Base-by-base conservation (phyloP, 2,797 vertebrate genomes). In the Podarcis lilfordi region DNA sequence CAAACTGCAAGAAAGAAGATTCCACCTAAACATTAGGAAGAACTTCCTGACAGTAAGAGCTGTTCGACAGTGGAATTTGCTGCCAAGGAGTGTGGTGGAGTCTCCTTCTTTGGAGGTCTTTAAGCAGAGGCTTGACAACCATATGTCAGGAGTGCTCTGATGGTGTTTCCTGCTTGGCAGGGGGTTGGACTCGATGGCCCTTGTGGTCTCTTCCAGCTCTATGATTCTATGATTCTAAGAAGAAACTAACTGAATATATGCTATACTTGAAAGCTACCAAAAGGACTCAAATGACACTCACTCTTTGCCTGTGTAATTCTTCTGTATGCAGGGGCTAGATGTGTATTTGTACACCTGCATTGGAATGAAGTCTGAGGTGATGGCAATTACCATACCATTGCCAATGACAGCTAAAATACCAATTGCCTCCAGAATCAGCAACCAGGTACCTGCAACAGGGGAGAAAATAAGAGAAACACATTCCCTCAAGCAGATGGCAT, bases 281-380 rank as follows among this genome's bases (percentile, higher is more conserved):
- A 74, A 3, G 35, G 3, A 10, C 45, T 0, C 0, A 5, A 37
- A 10, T 3, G 3, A 40, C 59, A 90, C 98, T 98, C 95, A 99
- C 99, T 98, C 96, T 2, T 92, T 35, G 1, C 72, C 64, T 0
- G 96, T 87, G 9, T 0, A 82, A 23, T 94, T 96, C 25, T 89
- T 86, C 0, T 23, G 94, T 1, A 68, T 74, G 78, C 99, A 99
- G 0, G 98, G 99, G n/a, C 99, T 97, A 1, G 98, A 98, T 5
- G 17, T 93, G 94, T 98, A 98, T 80, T 93, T 97, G 95, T 99
- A 99, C 87, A 99, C 97, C 77, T 98, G 92, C 6, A 98, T 92
- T 1, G 99, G 99, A 89, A 99, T 98, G 96, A 99, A 99, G 95
- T 99, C 98, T 0, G 99, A 99, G 0, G 98, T 98, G 78, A 99